Evolutionary conservation across 2,888 invertebrate species (phyloP), one percentile per base, ranked within the genome.

Genomic region (Empis stercorea): DNA sequence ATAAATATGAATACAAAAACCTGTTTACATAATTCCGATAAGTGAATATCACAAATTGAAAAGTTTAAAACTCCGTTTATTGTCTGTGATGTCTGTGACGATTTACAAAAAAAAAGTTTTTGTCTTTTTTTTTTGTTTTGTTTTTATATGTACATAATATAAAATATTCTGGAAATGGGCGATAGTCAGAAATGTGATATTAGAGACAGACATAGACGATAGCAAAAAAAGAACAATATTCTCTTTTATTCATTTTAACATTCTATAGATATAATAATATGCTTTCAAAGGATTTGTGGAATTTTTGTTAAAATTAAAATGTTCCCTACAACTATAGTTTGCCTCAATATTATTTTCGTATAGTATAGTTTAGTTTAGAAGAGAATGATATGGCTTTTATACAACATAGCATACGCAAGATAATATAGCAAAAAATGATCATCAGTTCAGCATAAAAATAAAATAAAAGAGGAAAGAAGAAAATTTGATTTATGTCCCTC

Each of bases 271-370:
- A 34, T 34, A n/a, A 34, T n/a, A 34, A 13, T 13, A 34, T 34
- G n/a, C 13, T 4, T 13, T 32, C 23, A 40, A 40, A 40, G 40
- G 40, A 40, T 20, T 40, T 23, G 27, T n/a, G 40, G 14, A 40
- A 40, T 23, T n/a, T 32, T 40, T 20, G 40, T 40, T 20, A 20
- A 40, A 40, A 40, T 40, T 40, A 40, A 40, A 40, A 40, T 40
- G 40, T 40, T 40, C 40, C n/a, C 34, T 34, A 4, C 23, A 27
- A 27, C 23, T 34, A n/a, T n/a, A 7, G 13, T n/a, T 34, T 34
- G 13, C n/a, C n/a, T 34, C 9, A n/a, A 5, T 34, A 27, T 34
- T 34, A 34, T n/a, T 13, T n/a, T n/a, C 13, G 34, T n/a, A 34
- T n/a, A n/a, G n/a, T n/a, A 7, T 34, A n/a, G n/a, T 34, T 27